Percentiles rank a stretch among this genome's conserved stretches.
Evolutionary conservation across 2,888 invertebrate species (phyloP).

Genomic region (Tiliacea citrago): DNA sequence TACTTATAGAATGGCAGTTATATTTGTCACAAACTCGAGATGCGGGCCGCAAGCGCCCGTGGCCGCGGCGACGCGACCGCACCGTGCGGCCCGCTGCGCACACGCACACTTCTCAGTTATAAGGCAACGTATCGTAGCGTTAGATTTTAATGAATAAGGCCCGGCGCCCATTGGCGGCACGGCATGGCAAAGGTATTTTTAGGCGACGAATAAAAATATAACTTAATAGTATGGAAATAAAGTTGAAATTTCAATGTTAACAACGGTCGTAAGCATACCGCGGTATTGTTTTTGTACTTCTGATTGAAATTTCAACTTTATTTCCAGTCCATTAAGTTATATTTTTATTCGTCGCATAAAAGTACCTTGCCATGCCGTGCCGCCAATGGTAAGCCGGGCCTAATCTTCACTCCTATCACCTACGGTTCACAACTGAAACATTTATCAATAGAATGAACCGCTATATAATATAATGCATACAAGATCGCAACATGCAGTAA

Average conservation of each 20-base stretch:
- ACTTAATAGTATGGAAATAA: too few species aligned
- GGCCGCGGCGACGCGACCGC: conserved; percentile 43
- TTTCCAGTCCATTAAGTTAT: too few species aligned
- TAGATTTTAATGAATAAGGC: conserved; percentile 71
- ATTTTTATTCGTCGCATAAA: too few species aligned
- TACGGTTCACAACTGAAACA: conserved; percentile 66
- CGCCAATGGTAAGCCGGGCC: too few species aligned
- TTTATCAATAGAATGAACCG: conserved; percentile 72
- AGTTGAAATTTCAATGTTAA: too few species aligned
- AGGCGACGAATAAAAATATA: too few species aligned
- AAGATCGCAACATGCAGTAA: conserved; percentile 78
- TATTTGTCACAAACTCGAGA: conserved; percentile 83
- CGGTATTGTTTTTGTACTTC: too few species aligned
- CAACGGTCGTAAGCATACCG: too few species aligned
- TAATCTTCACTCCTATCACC: conserved; percentile 68
- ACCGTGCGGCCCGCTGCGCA: conserved; percentile 17
- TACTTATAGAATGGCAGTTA: conserved; percentile 90
- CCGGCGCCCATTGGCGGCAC: too few species aligned
- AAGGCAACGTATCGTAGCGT: conserved; percentile 86
- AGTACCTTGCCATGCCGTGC: too few species aligned
- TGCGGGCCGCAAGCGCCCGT: conserved; percentile 64
- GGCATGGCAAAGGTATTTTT: too few species aligned
- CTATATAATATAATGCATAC: conserved; percentile 78
- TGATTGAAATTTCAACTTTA: too few species aligned
- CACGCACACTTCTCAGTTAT: conserved; percentile 76